A percentile compares a stretch with the other conserved stretches of the same genome.
Conservation (phyloP, 1,140 invertebrate genomes). For the Parasteatoda tepidariorum region DNA sequence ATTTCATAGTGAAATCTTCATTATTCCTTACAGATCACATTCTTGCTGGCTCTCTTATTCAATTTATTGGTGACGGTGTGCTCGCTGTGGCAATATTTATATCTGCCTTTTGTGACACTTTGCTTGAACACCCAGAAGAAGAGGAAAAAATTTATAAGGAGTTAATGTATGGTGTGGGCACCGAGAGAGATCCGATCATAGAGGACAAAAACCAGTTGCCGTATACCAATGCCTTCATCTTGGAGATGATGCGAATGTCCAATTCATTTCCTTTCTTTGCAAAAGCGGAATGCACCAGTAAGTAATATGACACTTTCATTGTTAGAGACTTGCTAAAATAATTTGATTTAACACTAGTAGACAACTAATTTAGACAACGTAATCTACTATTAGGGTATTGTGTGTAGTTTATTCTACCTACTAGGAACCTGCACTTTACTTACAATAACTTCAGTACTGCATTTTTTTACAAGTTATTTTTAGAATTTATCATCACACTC, state of each 20-base stretch:
- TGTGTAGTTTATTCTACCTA: no score
- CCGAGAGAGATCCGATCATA: slow-evolving; percentile 4
- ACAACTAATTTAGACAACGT: no score
- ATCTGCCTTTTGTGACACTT: not conserved
- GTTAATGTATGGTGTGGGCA: not conserved
- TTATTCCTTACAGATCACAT: slow-evolving; percentile 1
- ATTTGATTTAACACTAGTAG: no score
- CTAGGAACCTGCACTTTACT: no score
- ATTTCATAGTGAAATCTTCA: no score
- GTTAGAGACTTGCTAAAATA: no score
- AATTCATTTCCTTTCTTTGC: slow-evolving; percentile 13
- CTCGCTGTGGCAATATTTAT: not conserved
- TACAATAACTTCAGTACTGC: no score
- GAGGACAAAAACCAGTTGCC: slow-evolving; percentile 42
- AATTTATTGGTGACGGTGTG: slow-evolving; percentile 32
- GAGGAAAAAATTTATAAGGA: slow-evolving; percentile 29
- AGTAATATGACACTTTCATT: not conserved
- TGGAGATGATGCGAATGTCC: slow-evolving; percentile 4
- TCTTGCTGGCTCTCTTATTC: not conserved
- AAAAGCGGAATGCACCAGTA: slow-evolving; percentile 3
- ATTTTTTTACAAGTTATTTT: no score
- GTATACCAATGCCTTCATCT: slow-evolving; percentile 25
- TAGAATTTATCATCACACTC: no score
- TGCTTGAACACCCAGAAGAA: slow-evolving; percentile 26
- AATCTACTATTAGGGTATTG: no score